phyloP scores from a whole-genome alignment of 2,888 invertebrate genomes.

The Trisateles emortualis region DNA sequence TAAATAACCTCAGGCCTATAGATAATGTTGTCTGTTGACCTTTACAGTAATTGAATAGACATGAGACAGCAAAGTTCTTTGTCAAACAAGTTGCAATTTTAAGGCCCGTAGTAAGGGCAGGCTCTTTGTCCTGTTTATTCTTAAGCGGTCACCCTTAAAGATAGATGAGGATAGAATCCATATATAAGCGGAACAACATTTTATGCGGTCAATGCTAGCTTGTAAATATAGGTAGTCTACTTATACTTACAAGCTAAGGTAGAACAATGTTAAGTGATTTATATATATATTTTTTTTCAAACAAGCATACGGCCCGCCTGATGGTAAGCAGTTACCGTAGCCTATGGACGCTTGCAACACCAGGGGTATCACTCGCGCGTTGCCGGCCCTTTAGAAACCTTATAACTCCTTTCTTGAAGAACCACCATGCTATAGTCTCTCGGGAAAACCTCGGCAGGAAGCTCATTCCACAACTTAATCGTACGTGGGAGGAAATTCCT shows the following conservation, averaged over 20 bases:
- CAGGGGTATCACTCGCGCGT: no score
- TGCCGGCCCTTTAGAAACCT: no score
- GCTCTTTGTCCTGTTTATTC: conserved; percentile 61
- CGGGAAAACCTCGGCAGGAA: no score
- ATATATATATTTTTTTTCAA: no score
- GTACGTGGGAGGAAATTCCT: no score
- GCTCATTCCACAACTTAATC: no score
- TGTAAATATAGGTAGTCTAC: conserved; percentile 23
- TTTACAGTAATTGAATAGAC: conserved; percentile 73
- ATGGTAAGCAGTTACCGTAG: no score
- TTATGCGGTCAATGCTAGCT: conserved; percentile 28
- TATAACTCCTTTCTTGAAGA: no score
- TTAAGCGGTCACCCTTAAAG: conserved; percentile 51
- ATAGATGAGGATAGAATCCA: conserved; percentile 47
- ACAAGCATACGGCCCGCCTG: no score
- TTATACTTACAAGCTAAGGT: conserved; percentile 13
- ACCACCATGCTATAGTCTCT: no score
- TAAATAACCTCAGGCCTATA: conserved; percentile 20
- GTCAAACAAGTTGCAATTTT: conserved; percentile 66
- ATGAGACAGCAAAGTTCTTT: conserved; percentile 72
- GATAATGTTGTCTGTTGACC: conserved; percentile 59
- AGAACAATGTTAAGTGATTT: conserved; percentile 18
- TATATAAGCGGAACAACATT: conserved; percentile 31
- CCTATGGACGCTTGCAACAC: no score
- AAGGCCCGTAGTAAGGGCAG: conserved; percentile 61